Conservation (phyloP, 1,140 invertebrate species). For the Macrotrachela quadricornifera region DNA sequence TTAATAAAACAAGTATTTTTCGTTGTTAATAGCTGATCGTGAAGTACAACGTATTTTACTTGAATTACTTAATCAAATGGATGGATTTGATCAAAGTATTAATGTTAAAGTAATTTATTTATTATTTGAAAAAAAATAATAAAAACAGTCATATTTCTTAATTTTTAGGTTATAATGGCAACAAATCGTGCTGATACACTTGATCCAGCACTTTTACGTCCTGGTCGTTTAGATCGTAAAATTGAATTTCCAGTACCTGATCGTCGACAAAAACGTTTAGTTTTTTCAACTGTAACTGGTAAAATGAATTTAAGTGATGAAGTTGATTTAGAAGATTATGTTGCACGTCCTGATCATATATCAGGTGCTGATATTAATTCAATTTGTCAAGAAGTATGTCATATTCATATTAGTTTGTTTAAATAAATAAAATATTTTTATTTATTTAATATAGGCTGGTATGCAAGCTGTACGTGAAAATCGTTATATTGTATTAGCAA, state of each 20-base stretch:
- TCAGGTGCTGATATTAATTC: conserved; percentile 98
- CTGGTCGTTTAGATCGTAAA: conserved; percentile 88
- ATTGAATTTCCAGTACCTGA: conserved; percentile 97
- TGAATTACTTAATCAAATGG: conserved; percentile 97
- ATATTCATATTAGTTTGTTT: neutral
- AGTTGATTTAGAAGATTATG: conserved; percentile 95
- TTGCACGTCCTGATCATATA: conserved; percentile 87
- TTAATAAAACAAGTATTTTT: neutral
- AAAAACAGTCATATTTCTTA: too few relatives aligned
- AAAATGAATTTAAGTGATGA: conserved; percentile 99
- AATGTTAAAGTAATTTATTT: conserved; percentile 98
- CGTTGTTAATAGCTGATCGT: conserved; percentile 50
- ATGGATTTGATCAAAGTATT: conserved; percentile 97
- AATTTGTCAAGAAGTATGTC: conserved; percentile 84
- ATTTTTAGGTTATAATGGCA: too few relatives aligned
- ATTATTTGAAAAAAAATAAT: too few relatives aligned
- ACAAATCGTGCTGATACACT: conserved; percentile 94
- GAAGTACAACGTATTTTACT: conserved; percentile 94
- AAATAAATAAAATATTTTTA: neutral
- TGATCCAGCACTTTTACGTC: conserved; percentile 84
- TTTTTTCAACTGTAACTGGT: conserved; percentile 88
- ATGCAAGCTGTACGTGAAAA: conserved; percentile 95
- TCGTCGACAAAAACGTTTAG: conserved; percentile 81
- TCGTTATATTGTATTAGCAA: conserved; percentile 86
- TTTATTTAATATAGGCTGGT: conserved; percentile 38